These are phyloP conservation scores for Lysandra bellargus DNA, from an alignment of 2,888 invertebrate genomes.

Conservation along the genomic window DNA sequence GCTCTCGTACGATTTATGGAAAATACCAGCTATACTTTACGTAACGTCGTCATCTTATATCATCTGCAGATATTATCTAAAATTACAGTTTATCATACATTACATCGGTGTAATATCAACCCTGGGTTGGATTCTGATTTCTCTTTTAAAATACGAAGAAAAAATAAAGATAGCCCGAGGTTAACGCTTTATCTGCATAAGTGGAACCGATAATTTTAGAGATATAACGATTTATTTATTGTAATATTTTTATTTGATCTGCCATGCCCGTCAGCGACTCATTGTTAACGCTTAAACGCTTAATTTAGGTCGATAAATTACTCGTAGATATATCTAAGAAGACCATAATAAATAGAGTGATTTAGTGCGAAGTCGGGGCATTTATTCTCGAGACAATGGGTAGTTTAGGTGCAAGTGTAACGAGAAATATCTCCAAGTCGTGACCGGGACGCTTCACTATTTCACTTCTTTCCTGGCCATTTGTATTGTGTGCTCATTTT, in stretches of 20 bases:
- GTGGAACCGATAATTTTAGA: too few species aligned
- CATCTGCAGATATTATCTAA: background rate
- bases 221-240: background rate
- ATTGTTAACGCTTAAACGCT: background rate
- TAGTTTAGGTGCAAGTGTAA: conserved; percentile 3
- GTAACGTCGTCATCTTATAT: background rate
- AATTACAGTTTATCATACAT: background rate
- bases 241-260: background rate
- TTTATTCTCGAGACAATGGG: background rate
- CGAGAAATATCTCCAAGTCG: background rate
- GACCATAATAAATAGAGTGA: conserved; percentile 4
- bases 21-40: background rate
- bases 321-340: background rate
- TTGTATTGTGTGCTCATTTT: background rate
- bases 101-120: too few species aligned
- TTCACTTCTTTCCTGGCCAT: background rate
- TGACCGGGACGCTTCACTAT: background rate
- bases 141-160: too few species aligned
- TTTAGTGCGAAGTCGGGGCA: background rate
- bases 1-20: background rate
- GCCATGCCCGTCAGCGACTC: background rate
- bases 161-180: too few species aligned
- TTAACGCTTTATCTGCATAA: too few species aligned
- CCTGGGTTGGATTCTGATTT: too few species aligned
- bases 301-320: background rate